phyloP scores from a whole-genome alignment of 2,797 vertebrate species.

The Characodon lateralis region DNA sequence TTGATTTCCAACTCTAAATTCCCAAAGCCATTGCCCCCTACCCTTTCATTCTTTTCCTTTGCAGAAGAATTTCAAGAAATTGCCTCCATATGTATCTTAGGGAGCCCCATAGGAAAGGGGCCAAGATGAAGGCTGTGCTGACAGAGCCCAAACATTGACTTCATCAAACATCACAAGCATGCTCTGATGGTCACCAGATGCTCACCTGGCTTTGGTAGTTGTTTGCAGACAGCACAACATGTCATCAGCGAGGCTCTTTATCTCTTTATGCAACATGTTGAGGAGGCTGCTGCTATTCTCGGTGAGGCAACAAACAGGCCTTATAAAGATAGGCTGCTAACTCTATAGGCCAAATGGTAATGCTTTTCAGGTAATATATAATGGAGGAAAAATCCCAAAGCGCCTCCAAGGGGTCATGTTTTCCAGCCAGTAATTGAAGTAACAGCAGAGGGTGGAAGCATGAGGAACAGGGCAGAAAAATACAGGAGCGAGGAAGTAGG shows the following conservation, averaged over 20 bases:
- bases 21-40: constrained; percentile 35
- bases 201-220: constrained; percentile 59
- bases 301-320: constrained; percentile 22
- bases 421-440: constrained; percentile 43
- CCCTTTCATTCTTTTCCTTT: constrained; percentile 47
- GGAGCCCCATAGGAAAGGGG: constrained; percentile 67
- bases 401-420: constrained; percentile 20
- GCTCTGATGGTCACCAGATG: constrained; percentile 70
- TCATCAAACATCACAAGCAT: constrained; percentile 65
- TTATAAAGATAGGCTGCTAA: constrained; percentile 13
- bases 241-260: constrained; percentile 40
- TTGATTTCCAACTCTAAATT: constrained; percentile 53
- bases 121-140: constrained; percentile 74
- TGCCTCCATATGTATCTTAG: constrained; percentile 76
- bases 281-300: constrained; percentile 22
- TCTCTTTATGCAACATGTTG: constrained; percentile 47
- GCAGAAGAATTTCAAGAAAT: constrained; percentile 74
- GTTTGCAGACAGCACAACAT: constrained; percentile 48
- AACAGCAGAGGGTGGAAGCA: constrained; percentile 13
- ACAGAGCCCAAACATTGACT: constrained; percentile 75
- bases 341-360: constrained; percentile 23
- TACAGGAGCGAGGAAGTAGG: constrained; percentile 14
- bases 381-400: background rate
- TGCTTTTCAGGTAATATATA: constrained; percentile 4
- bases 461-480: constrained; percentile 28